Percentiles rank a stretch among this genome's conserved stretches.
These are phyloP conservation scores for Halocynthia aurantium DNA, from an alignment of 23 tunicate genomes.

Conservation along the genomic window DNA sequence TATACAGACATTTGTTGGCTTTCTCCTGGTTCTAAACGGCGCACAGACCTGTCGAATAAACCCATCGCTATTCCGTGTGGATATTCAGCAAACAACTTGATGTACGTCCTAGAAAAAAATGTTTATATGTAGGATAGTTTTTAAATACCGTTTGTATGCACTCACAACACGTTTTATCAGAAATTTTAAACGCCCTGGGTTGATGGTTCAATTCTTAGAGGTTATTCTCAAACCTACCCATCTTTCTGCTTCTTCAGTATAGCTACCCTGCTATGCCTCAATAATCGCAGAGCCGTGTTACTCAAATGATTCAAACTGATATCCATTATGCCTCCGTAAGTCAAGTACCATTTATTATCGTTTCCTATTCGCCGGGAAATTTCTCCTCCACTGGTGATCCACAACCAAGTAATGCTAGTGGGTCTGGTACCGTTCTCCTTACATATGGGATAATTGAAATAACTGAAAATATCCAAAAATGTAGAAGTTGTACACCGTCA, in stretches of 20 bases:
- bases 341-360: constrained; percentile 5
- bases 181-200: no score
- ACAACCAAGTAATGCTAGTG: not conserved
- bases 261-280: not conserved
- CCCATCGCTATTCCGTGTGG: not conserved
- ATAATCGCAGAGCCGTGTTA: not conserved
- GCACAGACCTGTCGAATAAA: not conserved
- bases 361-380: constrained; percentile 8
- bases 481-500: not conserved
- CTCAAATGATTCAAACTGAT: not conserved
- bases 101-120: no score
- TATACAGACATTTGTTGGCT: not conserved
- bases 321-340: constrained; percentile 15
- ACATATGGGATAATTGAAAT: not conserved
- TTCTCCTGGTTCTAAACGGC: constrained; percentile 1
- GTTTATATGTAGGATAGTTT: no score
- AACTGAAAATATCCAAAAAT: not conserved
- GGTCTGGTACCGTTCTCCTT: not conserved
- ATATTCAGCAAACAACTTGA: not conserved
- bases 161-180: no score
- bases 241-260: not conserved
- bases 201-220: no score
- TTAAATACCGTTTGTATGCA: no score
- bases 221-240: no score
- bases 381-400: constrained; percentile 11